phyloP scores from a whole-genome alignment of 2,888 invertebrate species.

The Muscina levida region DNA sequence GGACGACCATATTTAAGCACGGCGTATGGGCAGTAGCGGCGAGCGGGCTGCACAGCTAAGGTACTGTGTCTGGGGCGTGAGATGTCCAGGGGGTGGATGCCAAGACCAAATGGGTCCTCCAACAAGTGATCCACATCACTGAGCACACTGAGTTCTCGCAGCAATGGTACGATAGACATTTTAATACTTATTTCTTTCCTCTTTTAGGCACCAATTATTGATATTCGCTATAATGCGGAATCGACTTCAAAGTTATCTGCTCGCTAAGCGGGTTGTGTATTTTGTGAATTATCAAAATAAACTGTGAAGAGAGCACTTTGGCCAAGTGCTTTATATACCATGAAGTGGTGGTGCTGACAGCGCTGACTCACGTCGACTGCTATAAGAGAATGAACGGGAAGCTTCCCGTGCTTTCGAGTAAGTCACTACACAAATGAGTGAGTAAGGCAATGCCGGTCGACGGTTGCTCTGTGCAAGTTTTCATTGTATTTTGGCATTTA shows the following conservation, averaged over 20 bases:
- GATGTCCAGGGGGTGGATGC: constrained; percentile 74
- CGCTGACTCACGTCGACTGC: no score
- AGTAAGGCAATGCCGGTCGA: neutral
- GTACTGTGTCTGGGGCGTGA: constrained; percentile 72
- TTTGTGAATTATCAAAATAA: constrained; percentile 4
- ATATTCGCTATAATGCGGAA: no score
- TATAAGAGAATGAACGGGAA: neutral
- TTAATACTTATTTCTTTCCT: constrained; percentile 41
- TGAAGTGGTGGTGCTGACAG: neutral
- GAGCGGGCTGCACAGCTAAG: constrained; percentile 81
- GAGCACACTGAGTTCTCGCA: constrained; percentile 64
- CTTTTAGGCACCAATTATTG: neutral
- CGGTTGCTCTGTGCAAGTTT: neutral
- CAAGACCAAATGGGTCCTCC: constrained; percentile 74
- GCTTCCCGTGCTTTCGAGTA: neutral
- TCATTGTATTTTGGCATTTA: neutral
- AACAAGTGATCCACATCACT: constrained; percentile 55
- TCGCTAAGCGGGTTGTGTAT: neutral
- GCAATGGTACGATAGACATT: constrained; percentile 70
- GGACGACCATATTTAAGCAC: constrained; percentile 38
- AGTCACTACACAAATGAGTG: neutral
- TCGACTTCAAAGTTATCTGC: neutral
- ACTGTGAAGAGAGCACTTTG: neutral
- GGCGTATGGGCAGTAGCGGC: constrained; percentile 72
- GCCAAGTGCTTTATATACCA: constrained; percentile 13